Conservation (phyloP, 2,888 invertebrate species). For the Pseudococcus longispinus region DNA sequence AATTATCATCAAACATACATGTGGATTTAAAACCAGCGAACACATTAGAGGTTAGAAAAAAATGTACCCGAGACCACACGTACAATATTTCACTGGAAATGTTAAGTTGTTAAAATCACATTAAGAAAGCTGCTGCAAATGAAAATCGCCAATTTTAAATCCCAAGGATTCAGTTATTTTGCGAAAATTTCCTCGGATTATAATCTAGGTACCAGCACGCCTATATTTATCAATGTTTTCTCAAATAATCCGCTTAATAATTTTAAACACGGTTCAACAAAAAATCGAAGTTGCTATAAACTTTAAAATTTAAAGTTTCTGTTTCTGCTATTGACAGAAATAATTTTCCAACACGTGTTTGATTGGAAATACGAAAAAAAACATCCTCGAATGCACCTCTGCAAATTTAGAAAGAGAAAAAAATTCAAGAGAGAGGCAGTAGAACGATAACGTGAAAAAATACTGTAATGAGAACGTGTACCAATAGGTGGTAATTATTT, state of each 20-base stretch:
- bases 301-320: no score
- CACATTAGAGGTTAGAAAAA: neutral
- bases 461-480: neutral
- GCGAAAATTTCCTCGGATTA: neutral
- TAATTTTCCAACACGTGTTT: no score
- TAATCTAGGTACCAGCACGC: neutral
- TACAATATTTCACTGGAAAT: neutral
- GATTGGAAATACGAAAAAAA: neutral
- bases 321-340: no score
- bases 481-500: constrained; percentile 11
- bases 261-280: no score
- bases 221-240: neutral
- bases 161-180: neutral
- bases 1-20: neutral
- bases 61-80: neutral
- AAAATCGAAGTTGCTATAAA: no score
- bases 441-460: neutral
- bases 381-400: neutral
- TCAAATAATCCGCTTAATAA: neutral
- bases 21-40: neutral
- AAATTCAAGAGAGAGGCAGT: neutral
- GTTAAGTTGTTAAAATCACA: neutral
- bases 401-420: neutral
- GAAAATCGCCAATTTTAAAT: neutral
- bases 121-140: neutral